phyloP scores from a whole-genome alignment of 2,888 invertebrate genomes.

The Blastobasis lacticolella region DNA sequence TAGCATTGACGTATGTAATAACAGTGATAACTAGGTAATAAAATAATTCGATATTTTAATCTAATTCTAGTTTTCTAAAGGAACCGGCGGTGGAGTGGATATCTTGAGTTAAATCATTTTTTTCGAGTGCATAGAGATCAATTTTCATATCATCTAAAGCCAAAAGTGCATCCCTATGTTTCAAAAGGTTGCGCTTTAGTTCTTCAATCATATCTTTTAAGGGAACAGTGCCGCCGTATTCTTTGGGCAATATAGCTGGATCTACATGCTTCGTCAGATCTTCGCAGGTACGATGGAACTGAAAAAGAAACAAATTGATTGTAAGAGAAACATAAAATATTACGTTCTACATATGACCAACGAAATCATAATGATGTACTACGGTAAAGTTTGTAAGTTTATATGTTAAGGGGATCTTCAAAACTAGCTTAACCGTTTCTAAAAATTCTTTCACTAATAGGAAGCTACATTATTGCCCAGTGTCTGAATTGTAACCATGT shows the following conservation, averaged over 20 bases:
- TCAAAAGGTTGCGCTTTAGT: slow-evolving; percentile 78
- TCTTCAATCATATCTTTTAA: slow-evolving; percentile 86
- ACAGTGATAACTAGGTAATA: too few species aligned
- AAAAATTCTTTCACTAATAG: too few species aligned
- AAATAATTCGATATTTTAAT: slow-evolving; percentile 54
- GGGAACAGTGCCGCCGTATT: slow-evolving; percentile 90
- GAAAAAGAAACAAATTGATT: slow-evolving; percentile 24
- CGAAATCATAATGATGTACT: too few species aligned
- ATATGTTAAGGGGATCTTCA: too few species aligned
- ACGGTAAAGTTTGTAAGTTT: too few species aligned
- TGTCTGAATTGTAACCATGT: too few species aligned
- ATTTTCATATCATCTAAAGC: slow-evolving; percentile 85
- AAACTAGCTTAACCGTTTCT: too few species aligned
- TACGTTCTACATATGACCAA: too few species aligned
- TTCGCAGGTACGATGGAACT: slow-evolving; percentile 84
- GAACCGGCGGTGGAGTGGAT: slow-evolving; percentile 86
- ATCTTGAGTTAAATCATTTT: slow-evolving; percentile 78
- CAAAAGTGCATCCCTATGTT: slow-evolving; percentile 77
- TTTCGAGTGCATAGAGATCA: slow-evolving; percentile 76
- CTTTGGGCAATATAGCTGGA: slow-evolving; percentile 85
- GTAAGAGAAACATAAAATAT: too few species aligned
- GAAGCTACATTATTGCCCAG: too few species aligned
- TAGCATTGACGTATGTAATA: too few species aligned
- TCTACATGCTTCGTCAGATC: slow-evolving; percentile 83
- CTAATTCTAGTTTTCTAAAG: slow-evolving; percentile 88